A percentile compares a stretch with the other conserved stretches of the same genome.
Conservation (phyloP, 2,113 vertebrate species). For the Calidris pugnax region DNA sequence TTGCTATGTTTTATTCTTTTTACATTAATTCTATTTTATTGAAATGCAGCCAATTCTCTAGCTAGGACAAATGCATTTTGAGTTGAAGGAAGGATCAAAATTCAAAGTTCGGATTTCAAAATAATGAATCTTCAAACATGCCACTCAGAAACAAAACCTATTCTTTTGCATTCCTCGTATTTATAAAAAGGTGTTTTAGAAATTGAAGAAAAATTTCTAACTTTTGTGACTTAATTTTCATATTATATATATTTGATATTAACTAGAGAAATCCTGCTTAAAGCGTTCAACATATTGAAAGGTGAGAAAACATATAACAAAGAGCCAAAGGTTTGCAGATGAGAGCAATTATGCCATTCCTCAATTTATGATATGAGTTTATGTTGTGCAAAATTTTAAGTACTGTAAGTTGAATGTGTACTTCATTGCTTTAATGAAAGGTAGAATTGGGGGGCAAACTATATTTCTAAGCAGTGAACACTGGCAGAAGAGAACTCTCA, state of each 20-base stretch:
- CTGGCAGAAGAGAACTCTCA: neutral
- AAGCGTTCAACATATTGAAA: neutral
- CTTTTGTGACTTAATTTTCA: neutral
- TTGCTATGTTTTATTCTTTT: neutral
- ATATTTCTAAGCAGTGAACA: neutral
- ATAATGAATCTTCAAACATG: neutral
- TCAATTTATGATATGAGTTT: neutral
- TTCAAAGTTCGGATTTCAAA: neutral
- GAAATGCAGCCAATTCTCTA: neutral
- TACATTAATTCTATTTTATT: neutral
- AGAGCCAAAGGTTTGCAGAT: neutral
- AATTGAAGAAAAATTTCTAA: neutral
- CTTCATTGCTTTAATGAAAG: neutral
- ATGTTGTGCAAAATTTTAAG: neutral
- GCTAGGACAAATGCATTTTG: neutral
- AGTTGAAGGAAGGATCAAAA: neutral
- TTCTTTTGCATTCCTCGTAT: neutral
- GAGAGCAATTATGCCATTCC: neutral
- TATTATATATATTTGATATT: neutral
- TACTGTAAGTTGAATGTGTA: neutral
- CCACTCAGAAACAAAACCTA: neutral
- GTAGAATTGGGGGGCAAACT: neutral
- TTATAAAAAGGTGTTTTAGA: neutral
- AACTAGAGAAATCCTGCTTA: neutral
- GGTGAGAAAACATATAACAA: neutral